Percentiles rank a stretch among this genome's conserved stretches.
phyloP scores from a whole-genome alignment of 2,888 invertebrate genomes.

The Drosophila yooni region DNA sequence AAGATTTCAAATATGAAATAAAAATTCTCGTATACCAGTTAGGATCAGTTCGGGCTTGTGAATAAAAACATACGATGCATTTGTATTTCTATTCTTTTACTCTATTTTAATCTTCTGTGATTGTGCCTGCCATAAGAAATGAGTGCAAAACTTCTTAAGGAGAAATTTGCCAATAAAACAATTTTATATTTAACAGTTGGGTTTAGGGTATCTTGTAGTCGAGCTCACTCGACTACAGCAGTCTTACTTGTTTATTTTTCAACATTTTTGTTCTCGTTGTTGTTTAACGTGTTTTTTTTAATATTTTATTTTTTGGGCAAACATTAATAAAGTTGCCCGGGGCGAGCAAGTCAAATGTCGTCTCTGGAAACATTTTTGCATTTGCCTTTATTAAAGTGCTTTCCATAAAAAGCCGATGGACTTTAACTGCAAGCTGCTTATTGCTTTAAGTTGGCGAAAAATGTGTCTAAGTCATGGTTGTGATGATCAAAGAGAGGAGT shows the following conservation, averaged over 20 bases:
- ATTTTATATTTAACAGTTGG: neutral
- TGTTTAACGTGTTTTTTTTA: conserved; percentile 15
- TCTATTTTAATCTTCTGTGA: too few species aligned
- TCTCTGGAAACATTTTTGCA: conserved; percentile 55
- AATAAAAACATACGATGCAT: neutral
- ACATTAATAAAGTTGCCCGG: conserved; percentile 66
- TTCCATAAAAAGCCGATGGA: conserved; percentile 13
- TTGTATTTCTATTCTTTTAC: neutral
- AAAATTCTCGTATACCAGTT: neutral
- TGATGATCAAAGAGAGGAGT: conserved; percentile 24
- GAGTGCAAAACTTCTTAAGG: neutral
- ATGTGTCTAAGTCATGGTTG: conserved; percentile 31
- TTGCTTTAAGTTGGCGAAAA: conserved; percentile 23
- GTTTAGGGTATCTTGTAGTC: neutral
- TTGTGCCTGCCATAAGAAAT: neutral
- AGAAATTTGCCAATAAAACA: neutral
- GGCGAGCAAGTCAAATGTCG: conserved; percentile 38
- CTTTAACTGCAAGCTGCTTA: conserved; percentile 11
- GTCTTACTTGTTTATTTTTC: neutral
- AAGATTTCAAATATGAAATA: neutral
- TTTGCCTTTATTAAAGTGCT: conserved; percentile 60
- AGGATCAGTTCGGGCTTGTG: neutral
- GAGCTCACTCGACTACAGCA: neutral
- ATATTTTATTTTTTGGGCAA: conserved; percentile 37
- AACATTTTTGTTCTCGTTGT: neutral